Conservation (phyloP, 2,113 vertebrate species). For the Spea bombifrons region DNA sequence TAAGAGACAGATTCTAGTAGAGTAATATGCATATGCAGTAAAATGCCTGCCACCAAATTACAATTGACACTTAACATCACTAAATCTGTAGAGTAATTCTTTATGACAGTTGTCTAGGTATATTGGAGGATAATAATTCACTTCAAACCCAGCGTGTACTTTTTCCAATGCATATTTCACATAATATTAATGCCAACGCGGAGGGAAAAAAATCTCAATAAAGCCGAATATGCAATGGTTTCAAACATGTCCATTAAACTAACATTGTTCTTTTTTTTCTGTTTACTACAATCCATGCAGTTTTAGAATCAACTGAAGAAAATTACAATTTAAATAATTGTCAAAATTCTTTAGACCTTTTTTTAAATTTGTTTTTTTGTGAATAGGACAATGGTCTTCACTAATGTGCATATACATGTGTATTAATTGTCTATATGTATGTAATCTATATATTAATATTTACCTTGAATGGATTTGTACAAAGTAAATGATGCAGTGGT, state of each 20-base stretch:
- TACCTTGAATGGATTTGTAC: no score
- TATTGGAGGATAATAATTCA: conserved; percentile 82
- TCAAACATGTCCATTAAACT: conserved; percentile 50
- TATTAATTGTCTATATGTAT: no score
- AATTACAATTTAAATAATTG: conserved; percentile 33
- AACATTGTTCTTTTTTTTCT: conserved; percentile 54
- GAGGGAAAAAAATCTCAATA: conserved; percentile 67
- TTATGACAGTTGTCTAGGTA: conserved; percentile 78
- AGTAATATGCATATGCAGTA: conserved; percentile 78
- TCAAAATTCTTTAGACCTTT: no score
- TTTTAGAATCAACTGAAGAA: neutral
- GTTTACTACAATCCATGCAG: neutral
- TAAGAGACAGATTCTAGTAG: conserved; percentile 70
- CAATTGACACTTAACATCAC: conserved; percentile 81
- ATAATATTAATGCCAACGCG: conserved; percentile 72
- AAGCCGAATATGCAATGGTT: conserved; percentile 70
- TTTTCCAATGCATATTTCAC: conserved; percentile 70
- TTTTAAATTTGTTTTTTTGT: no score
- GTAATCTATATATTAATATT: no score
- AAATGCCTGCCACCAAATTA: conserved; percentile 83
- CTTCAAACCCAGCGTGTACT: conserved; percentile 70
- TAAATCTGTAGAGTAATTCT: conserved; percentile 78
- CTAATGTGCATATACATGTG: no score
- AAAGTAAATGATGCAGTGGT: no score
- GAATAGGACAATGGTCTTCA: no score